Evolutionary conservation across 2,797 vertebrate species (phyloP), one percentile per base, ranked within the genome.

Genomic region (Enteromius unitaeniatus): DNA sequence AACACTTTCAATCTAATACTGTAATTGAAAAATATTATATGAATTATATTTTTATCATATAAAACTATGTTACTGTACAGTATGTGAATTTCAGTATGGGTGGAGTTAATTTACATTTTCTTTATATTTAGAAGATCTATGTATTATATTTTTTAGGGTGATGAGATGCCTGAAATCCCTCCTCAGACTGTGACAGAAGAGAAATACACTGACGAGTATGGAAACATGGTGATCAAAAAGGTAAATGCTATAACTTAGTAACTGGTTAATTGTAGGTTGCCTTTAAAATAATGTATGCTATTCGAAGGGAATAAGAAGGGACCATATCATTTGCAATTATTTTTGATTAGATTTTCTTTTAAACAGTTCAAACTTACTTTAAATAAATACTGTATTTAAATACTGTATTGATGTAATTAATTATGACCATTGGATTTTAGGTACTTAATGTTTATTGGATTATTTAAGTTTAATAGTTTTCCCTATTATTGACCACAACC

Each of bases 191-290:
- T 97, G 89, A 98, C 97, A 2, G 97, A 99, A 84, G 97, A 99
- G 91, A 95, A 97, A 77, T 99, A 97, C 79, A 96, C 92, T 0
- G 98, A 99, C 49, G 97, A 99, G 84, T 93, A 97, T 0, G 97
- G 98, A 51, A 97, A 98, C 92, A 95, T 94, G 14, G 97, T 99
- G n/a, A 93, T 97, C 14, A 99, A 96, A 91, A 99, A 99, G 93
- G 98, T 98, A 95, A 87, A 84, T 37, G 19, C 17, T 42, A 21
- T n/a, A 51, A 34, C 45, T 34, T 34, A 11, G 2, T 49, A 47
- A 47, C 4, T 45, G 13, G 13, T 70, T 45, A 15, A 42, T 23
- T 45, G 19, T 40, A 23, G 11, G n/a, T 45, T 45, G 3, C 6
- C 67, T 69, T 45, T 69, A 68, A 40, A 69, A 69, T 23, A 15